Evolutionary conservation across 2,888 invertebrate species (phyloP).

Genomic region (Linhomoeus sp.): DNA sequence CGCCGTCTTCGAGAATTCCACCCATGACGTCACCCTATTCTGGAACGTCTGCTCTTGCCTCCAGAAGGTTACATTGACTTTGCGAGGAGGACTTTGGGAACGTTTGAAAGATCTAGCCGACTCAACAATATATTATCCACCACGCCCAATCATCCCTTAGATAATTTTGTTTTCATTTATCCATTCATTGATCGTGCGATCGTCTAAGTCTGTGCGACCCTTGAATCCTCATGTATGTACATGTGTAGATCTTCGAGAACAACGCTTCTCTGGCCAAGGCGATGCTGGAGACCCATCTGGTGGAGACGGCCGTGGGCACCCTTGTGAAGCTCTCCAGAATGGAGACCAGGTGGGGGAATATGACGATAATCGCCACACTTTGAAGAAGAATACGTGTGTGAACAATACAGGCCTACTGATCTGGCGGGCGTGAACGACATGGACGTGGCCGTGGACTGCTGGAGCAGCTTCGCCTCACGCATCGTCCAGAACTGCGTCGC

Average conservation of each 20-base stretch:
- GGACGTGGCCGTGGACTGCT: constrained; percentile 3
- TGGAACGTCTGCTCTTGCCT: constrained; percentile 2
- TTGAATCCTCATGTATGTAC: too few relatives aligned
- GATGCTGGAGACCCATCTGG: constrained; percentile 16
- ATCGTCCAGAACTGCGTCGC: constrained; percentile 3
- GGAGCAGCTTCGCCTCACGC: constrained; percentile 1
- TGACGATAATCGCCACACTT: too few relatives aligned
- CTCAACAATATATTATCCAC: too few relatives aligned
- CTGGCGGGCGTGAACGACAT: constrained; percentile 1
- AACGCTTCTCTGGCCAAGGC: constrained; percentile 17
- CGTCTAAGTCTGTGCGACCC: too few relatives aligned
- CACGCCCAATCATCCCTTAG: too few relatives aligned
- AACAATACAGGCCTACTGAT: background rate
- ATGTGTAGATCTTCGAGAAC: constrained; percentile 15
- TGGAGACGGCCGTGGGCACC: constrained; percentile 14
- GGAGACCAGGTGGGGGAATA: background rate
- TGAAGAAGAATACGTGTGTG: too few relatives aligned
- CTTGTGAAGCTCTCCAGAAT: constrained; percentile 7
- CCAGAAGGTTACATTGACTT: background rate
- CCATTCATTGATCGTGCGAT: too few relatives aligned
- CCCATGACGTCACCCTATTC: constrained; percentile 3
- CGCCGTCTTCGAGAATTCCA: constrained; percentile 1
- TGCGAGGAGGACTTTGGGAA: too few relatives aligned
- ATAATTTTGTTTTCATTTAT: too few relatives aligned
- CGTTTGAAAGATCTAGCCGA: too few relatives aligned